A percentile compares a stretch with the other conserved stretches of the same genome.
phyloP scores from a whole-genome alignment of 1,140 invertebrate species.

The Drosophila subobscura region DNA sequence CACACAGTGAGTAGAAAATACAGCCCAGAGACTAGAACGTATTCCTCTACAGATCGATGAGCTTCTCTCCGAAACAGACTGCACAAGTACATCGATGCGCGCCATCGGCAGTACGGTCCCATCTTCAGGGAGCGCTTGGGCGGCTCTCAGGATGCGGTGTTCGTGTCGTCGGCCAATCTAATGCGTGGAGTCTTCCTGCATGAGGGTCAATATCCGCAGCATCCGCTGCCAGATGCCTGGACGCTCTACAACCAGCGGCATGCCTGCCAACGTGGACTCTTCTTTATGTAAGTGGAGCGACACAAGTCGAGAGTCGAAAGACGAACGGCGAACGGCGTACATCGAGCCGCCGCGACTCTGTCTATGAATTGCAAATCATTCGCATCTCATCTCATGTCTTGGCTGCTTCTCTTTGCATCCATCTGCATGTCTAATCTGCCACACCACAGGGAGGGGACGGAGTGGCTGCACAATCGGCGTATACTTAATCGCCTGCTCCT shows the following conservation, averaged over 20 bases:
- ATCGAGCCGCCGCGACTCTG: no score
- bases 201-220: conserved; percentile 91
- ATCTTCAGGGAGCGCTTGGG: conserved; percentile 90
- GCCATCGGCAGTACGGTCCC: conserved; percentile 89
- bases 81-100: conserved; percentile 89
- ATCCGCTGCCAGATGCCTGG: conserved; percentile 93
- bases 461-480: conserved; percentile 89
- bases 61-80: conserved; percentile 75
- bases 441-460: conserved; percentile 88
- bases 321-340: no score
- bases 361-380: conserved; percentile 67
- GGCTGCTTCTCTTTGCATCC: no score
- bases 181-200: conserved; percentile 89
- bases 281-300: conserved; percentile 90
- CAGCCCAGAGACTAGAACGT: background rate
- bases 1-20: conserved; percentile 72
- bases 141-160: conserved; percentile 86
- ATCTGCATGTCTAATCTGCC: conserved; percentile 15
- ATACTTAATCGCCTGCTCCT: conserved; percentile 90
- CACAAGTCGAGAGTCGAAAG: conserved; percentile 13
- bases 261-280: conserved; percentile 89
- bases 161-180: conserved; percentile 85
- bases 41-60: background rate
- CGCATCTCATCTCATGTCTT: conserved; percentile 16
- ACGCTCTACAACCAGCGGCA: conserved; percentile 89